Evolutionary conservation across 2,797 vertebrate genomes (phyloP).

Genomic region (Carapus acus): DNA sequence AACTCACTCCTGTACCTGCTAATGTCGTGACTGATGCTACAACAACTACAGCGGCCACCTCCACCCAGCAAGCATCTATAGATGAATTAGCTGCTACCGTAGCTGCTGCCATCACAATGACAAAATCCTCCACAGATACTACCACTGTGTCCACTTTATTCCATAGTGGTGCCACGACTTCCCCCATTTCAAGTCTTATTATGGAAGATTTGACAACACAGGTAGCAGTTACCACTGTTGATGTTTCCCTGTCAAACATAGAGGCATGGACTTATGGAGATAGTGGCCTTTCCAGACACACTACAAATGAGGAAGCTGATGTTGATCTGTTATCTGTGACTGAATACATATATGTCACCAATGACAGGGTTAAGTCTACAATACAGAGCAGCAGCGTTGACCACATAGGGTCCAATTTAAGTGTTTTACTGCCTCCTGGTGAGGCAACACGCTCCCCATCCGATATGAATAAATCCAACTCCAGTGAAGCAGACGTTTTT

Average conservation of each 20-base stretch:
- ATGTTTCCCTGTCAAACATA: slow-evolving; percentile 1
- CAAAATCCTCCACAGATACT: slow-evolving; percentile 30
- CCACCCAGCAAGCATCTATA: slow-evolving; percentile 35
- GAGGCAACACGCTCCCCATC: slow-evolving; percentile 36
- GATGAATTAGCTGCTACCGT: slow-evolving; percentile 47
- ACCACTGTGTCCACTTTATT: slow-evolving; percentile 30
- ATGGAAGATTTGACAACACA: slow-evolving; percentile 31
- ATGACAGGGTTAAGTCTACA: slow-evolving; percentile 18
- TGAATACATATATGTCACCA: slow-evolving; percentile 16
- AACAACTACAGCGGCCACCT: slow-evolving; percentile 31
- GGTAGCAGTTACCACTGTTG: slow-evolving; percentile 13
- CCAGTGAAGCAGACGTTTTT: slow-evolving; percentile 24
- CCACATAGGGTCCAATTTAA: slow-evolving; percentile 26
- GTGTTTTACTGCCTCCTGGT: slow-evolving; percentile 33
- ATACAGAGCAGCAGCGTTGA: slow-evolving; percentile 38
- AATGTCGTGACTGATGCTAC: slow-evolving; percentile 38
- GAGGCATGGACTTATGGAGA: slow-evolving; percentile 18
- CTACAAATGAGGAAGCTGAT: slow-evolving; percentile 14
- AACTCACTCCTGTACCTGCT: slow-evolving; percentile 29
- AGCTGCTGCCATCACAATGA: slow-evolving; percentile 31
- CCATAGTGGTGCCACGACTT: slow-evolving; percentile 15
- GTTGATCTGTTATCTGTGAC: neutral
- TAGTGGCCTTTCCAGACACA: slow-evolving; percentile 10
- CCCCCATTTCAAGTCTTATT: slow-evolving; percentile 33
- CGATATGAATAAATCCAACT: slow-evolving; percentile 31